These are phyloP conservation scores for Euwallacea similis DNA, from an alignment of 1,140 invertebrate species.

Conservation along the genomic window DNA sequence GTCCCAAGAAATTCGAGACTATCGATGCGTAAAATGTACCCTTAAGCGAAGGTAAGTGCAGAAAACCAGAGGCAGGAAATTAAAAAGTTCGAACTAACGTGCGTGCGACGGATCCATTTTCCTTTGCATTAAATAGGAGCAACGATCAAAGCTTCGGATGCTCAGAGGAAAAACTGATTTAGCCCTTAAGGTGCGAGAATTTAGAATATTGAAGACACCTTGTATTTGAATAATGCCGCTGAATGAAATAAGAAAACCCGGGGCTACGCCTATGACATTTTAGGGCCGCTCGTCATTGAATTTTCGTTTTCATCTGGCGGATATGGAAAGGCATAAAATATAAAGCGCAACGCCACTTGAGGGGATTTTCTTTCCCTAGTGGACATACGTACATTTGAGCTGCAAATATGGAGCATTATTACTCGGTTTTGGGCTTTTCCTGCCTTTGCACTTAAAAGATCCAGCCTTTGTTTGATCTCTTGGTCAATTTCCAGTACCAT, in stretches of 20 bases:
- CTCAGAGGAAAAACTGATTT: no score
- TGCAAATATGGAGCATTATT: neutral
- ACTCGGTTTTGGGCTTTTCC: neutral
- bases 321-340: slow-evolving; percentile 7
- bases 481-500: no score
- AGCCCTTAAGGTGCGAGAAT: no score
- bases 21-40: slow-evolving; percentile 2
- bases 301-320: neutral
- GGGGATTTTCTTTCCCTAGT: neutral
- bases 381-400: neutral
- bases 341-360: slow-evolving; percentile 2
- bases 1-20: no score
- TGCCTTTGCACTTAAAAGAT: neutral
- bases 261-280: neutral
- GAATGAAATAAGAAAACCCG: no score
- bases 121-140: slow-evolving; percentile 14
- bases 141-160: neutral
- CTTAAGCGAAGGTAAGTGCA: slow-evolving; percentile 12
- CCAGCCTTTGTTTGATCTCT: neutral
- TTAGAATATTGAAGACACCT: no score
- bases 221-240: no score
- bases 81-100: slow-evolving; percentile 20
- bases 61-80: slow-evolving; percentile 14
- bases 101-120: slow-evolving; percentile 24
- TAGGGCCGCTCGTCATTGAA: neutral